These are phyloP conservation scores for Tolypeutes matacus DNA, from an alignment of 2,797 vertebrate species.

Conservation along the genomic window DNA sequence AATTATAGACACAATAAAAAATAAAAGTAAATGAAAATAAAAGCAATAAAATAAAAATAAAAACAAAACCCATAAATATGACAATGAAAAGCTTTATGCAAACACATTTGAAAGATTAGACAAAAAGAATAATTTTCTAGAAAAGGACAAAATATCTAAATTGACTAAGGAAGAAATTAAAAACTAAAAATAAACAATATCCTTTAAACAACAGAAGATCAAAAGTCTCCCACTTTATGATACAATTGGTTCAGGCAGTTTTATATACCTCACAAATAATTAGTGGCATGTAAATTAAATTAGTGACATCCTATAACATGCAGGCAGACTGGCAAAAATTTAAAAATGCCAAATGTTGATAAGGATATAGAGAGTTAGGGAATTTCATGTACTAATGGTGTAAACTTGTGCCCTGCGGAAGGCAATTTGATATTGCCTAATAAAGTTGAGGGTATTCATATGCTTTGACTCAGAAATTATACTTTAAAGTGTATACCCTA, in stretches of 20 bases:
- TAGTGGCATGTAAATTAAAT: not conserved
- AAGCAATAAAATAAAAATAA: not conserved
- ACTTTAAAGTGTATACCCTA: not conserved
- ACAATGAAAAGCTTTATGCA: not conserved
- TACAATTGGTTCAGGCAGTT: conserved; percentile 1
- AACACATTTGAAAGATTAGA: not conserved
- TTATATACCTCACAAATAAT: conserved; percentile 24
- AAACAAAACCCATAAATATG: not conserved
- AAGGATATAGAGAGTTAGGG: conserved; percentile 9
- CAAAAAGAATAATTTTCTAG: not conserved
- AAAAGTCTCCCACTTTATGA: conserved; percentile 41
- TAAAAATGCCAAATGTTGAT: not conserved
- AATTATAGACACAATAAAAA: not conserved
- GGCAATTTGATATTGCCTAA: not conserved
- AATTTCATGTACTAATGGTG: not conserved
- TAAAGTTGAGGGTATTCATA: not conserved
- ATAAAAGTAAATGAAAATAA: not conserved
- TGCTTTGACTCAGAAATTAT: conserved; percentile 36
- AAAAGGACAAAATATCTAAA: conserved; percentile 2
- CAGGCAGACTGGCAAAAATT: not conserved
- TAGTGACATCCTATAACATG: not conserved
- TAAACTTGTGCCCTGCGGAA: not conserved
- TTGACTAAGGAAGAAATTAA: not conserved
- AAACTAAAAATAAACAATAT: conserved; percentile 19
- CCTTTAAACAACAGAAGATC: conserved; percentile 7